Percentiles rank a stretch among this genome's conserved stretches.
These are phyloP conservation scores for Helleia helle DNA, from an alignment of 2,888 invertebrate genomes.

Conservation along the genomic window DNA sequence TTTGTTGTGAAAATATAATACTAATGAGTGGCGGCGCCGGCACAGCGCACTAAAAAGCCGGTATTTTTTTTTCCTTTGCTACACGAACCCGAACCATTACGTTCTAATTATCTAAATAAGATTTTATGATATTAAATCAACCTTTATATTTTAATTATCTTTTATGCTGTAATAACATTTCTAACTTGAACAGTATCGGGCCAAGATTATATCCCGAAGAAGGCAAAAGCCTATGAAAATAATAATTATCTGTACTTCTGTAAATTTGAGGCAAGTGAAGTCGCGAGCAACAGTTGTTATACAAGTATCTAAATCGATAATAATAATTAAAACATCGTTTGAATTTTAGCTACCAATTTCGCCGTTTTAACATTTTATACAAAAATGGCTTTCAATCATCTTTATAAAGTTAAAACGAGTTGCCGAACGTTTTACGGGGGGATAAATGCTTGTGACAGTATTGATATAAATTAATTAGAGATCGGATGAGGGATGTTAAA, in stretches of 20 bases:
- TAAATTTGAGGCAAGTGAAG: too few species aligned
- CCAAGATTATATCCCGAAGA: too few species aligned
- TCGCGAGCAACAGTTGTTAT: too few species aligned
- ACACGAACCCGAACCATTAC: background rate
- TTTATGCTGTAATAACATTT: too few species aligned
- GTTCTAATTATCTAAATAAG: background rate
- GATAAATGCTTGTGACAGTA: background rate
- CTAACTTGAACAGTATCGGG: too few species aligned
- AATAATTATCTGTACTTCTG: too few species aligned
- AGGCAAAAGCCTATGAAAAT: too few species aligned
- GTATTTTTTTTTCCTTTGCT: background rate
- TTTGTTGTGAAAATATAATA: background rate
- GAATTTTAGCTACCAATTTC: too few species aligned
- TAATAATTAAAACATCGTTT: too few species aligned
- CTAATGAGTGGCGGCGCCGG: background rate
- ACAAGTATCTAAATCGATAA: too few species aligned
- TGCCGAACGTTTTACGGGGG: background rate
- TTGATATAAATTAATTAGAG: background rate
- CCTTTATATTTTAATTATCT: background rate
- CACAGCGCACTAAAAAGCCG: background rate
- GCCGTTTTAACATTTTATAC: too few species aligned
- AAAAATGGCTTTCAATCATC: too few species aligned
- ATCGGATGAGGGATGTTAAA: background rate
- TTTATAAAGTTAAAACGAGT: background rate
- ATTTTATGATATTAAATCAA: background rate